phyloP scores from a whole-genome alignment of 2,888 invertebrate species.

The Thereva nobilitata region DNA sequence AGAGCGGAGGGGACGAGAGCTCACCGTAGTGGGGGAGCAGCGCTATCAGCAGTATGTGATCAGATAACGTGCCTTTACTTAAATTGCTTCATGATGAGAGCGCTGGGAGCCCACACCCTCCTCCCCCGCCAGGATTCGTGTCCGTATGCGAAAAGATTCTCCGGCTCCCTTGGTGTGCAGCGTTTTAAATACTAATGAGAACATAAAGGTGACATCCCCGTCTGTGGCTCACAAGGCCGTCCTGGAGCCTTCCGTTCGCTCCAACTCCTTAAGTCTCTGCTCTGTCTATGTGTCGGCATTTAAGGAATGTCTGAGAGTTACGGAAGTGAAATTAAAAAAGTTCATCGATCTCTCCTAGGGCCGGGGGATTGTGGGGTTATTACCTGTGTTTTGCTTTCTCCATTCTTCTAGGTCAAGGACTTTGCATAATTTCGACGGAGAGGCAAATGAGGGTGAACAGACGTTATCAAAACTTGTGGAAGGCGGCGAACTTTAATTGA shows the following conservation, averaged over 20 bases:
- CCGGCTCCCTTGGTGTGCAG: slow-evolving; percentile 24
- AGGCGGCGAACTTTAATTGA: slow-evolving; percentile 23
- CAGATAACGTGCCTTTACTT: slow-evolving; percentile 34
- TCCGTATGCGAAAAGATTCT: slow-evolving; percentile 7
- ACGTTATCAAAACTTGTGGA: neutral
- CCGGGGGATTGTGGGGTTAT: slow-evolving; percentile 1
- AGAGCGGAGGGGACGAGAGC: neutral
- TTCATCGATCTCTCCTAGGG: slow-evolving; percentile 20
- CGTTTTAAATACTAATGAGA: slow-evolving; percentile 42
- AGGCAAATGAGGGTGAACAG: slow-evolving; percentile 23
- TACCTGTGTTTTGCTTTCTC: slow-evolving; percentile 30
- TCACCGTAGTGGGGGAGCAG: neutral
- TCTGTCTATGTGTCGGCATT: slow-evolving; percentile 29
- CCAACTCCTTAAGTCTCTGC: neutral
- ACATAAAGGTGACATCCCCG: slow-evolving; percentile 34
- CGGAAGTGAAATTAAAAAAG: slow-evolving; percentile 37
- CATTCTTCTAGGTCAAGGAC: slow-evolving; percentile 36
- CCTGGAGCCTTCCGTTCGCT: neutral
- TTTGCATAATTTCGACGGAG: slow-evolving; percentile 22
- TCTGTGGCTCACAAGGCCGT: neutral
- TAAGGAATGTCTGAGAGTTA: slow-evolving; percentile 36
- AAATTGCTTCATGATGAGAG: slow-evolving; percentile 22
- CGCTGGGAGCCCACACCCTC: neutral
- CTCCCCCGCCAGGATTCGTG: neutral
- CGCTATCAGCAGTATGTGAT: slow-evolving; percentile 35